A percentile compares a stretch with the other conserved stretches of the same genome.
Evolutionary conservation across 2,797 vertebrate genomes (phyloP).

Genomic region (Nothura maculosa): DNA sequence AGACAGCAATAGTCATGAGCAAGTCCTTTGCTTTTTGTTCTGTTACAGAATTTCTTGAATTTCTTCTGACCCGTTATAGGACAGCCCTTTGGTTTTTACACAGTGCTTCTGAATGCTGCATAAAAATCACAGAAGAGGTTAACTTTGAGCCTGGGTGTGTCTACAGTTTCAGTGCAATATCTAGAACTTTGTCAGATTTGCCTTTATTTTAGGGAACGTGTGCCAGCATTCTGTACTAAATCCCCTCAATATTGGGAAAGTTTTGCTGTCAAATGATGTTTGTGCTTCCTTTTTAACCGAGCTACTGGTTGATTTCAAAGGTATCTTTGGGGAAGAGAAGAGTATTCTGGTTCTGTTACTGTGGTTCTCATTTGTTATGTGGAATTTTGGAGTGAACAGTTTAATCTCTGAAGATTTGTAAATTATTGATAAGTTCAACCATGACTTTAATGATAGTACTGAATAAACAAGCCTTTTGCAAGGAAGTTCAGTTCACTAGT

Average conservation of each 20-base stretch:
- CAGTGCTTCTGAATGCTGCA: not conserved
- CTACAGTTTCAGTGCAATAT: not conserved
- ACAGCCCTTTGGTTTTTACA: not conserved
- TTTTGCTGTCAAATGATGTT: not conserved
- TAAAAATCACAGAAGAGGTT: not conserved
- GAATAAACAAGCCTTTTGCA: not conserved
- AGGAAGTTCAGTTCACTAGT: not conserved
- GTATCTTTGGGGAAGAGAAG: not conserved
- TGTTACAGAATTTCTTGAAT: not conserved
- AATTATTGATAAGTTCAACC: not conserved
- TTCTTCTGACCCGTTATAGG: not conserved
- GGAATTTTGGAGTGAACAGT: not conserved
- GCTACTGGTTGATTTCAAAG: not conserved
- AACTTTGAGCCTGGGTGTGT: not conserved
- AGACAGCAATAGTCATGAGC: not conserved
- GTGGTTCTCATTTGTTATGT: accelerated
- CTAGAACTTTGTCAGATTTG: not conserved
- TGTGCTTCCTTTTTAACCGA: not conserved
- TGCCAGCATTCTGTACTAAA: not conserved
- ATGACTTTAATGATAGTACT: not conserved
- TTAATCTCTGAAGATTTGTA: not conserved
- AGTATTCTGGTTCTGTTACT: not conserved
- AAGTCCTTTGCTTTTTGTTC: not conserved
- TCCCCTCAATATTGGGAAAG: not conserved
- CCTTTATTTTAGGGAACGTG: not conserved